Base-by-base conservation (phyloP, 2,888 invertebrate genomes). In the Melanargia galathea region DNA sequence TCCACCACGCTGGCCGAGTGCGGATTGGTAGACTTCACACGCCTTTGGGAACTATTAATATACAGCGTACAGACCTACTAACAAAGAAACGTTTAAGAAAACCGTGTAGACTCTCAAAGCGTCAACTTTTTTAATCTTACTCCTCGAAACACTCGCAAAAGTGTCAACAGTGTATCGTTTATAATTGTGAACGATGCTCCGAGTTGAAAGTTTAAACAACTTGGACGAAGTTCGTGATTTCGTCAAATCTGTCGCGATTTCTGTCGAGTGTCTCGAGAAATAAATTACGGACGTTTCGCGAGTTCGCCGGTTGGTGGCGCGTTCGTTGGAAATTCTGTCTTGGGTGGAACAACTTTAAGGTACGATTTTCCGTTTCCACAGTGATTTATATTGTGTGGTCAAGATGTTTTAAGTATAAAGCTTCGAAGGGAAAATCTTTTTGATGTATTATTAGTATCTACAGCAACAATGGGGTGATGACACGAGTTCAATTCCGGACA, bases 121-220 rank as follows among this genome's bases (percentile, higher is more conserved):
- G 16, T n/a, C 30, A 70, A 71, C 62, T 71, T 71, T 63, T 68
- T 71, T 69, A 71, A 71, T 71, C 67, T 71, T 60, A 66, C 66
- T 66, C 61, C 62, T 63, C 66, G 66, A 58, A 59, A 62, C 65
- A 64, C 64, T 65, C 56, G 60, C 46, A 24, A 62, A n/a, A 66
- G 59, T 63, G 62, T 59, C 62, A 62, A 58, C 55, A 22, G 33
- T 22, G 6, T 10, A 33, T 13, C 45, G 26, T 45, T 56, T 45
- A 56, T n/a, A n/a, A n/a, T 56, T 45, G 56, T 45, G 45, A 43
- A 16, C 20, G 40, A 56, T 24, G 30, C 45, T 57, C 46, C 26
- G 26, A 51, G 52, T 52, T 52, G 13, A 35, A 35, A 52, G 52
- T 52, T 35, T 33, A 18, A 57, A 46, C 45, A 26, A 57, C 45